phyloP scores from a whole-genome alignment of 2,888 invertebrate genomes.

The Lordiphosa fenestrarum region DNA sequence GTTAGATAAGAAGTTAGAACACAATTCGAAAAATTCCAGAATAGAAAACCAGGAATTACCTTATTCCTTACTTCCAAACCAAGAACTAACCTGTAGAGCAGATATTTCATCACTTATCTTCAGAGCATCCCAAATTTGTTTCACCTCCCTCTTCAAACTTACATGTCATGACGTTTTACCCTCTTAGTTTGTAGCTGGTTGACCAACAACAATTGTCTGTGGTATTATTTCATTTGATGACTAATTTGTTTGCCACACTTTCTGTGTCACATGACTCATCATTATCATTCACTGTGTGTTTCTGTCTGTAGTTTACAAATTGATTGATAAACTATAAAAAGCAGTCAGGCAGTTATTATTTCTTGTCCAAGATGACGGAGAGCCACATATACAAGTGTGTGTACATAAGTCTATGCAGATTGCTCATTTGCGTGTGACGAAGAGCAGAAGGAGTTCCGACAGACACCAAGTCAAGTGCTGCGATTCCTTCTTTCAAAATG shows the following conservation, averaged over 20 bases:
- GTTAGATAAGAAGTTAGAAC: no score
- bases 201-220: slow-evolving; percentile 2
- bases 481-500: slow-evolving; percentile 35
- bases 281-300: slow-evolving; percentile 1
- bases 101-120: not conserved
- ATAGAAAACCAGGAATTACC: no score
- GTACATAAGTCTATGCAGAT: slow-evolving; percentile 39
- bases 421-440: slow-evolving; percentile 55
- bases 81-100: no score
- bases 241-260: slow-evolving; percentile 37
- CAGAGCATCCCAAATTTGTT: slow-evolving; percentile 10
- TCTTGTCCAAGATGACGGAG: not conserved
- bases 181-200: no score
- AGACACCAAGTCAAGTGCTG: slow-evolving; percentile 36
- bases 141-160: slow-evolving; percentile 2
- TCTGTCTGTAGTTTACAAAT: not conserved
- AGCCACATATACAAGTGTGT: slow-evolving; percentile 10
- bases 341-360: slow-evolving; percentile 9
- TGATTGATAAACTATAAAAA: slow-evolving; percentile 27
- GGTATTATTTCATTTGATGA: slow-evolving; percentile 19
- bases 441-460: slow-evolving; percentile 8
- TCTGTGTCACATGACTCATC: slow-evolving; percentile 20
- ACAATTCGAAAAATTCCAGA: no score
- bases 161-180: no score
- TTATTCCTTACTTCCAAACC: no score